Conservation (phyloP, 1,140 invertebrate species). For the Ganaspis sp. region DNA sequence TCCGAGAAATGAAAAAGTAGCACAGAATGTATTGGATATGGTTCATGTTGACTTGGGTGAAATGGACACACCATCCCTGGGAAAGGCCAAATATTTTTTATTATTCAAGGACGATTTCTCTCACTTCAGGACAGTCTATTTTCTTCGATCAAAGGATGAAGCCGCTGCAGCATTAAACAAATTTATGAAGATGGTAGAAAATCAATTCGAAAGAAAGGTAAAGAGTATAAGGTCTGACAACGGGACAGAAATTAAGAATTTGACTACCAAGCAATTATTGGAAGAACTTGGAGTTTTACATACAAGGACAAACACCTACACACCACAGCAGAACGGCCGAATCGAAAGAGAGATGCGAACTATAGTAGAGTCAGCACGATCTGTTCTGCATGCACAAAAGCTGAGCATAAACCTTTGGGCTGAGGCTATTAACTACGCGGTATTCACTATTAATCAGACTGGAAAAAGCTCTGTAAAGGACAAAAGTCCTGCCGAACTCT, state of each 20-base stretch:
- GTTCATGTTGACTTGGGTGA: slow-evolving; percentile 62
- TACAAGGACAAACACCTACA: slow-evolving; percentile 57
- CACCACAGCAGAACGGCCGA: slow-evolving; percentile 67
- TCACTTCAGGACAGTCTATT: slow-evolving; percentile 41
- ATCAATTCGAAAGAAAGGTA: slow-evolving; percentile 51
- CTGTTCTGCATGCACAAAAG: slow-evolving; percentile 49
- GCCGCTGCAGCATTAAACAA: slow-evolving; percentile 52
- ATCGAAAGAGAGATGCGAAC: slow-evolving; percentile 69
- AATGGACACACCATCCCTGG: slow-evolving; percentile 55
- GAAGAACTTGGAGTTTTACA: slow-evolving; percentile 50
- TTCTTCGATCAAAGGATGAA: slow-evolving; percentile 41
- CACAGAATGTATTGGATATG: slow-evolving; percentile 43
- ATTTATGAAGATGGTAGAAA: slow-evolving; percentile 52
- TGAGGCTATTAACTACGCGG: slow-evolving; percentile 48
- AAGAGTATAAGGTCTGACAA: slow-evolving; percentile 59
- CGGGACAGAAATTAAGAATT: slow-evolving; percentile 59
- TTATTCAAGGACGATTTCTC: slow-evolving; percentile 40
- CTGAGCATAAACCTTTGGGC: slow-evolving; percentile 49
- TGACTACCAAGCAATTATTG: slow-evolving; percentile 38
- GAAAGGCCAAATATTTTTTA: slow-evolving; percentile 44
- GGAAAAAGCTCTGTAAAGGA: slow-evolving; percentile 35
- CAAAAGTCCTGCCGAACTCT: slow-evolving; percentile 42
- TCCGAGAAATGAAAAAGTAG: slow-evolving; percentile 35
- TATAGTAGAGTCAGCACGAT: slow-evolving; percentile 61
- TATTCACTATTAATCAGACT: slow-evolving; percentile 48